A percentile compares a stretch with the other conserved stretches of the same genome.
phyloP scores from a whole-genome alignment of 2,113 vertebrate species.

The Okapia johnstoni region DNA sequence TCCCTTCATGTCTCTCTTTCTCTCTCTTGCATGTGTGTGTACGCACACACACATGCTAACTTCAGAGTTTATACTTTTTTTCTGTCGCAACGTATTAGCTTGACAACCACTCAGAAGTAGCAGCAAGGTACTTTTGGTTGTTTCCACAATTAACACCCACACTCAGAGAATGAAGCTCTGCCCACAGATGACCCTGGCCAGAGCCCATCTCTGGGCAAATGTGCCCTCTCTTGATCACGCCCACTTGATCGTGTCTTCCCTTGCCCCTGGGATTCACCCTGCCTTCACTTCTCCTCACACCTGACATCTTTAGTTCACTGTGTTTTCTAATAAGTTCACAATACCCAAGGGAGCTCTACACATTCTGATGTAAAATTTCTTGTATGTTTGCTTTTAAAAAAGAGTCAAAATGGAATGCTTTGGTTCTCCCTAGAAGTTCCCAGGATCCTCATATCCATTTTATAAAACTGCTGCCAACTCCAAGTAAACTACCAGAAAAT shows the following conservation, averaged over 20 bases:
- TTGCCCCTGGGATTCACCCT: not conserved
- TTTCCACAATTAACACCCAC: not conserved
- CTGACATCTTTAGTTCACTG: no score
- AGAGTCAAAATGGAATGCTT: not conserved
- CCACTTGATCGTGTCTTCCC: no score
- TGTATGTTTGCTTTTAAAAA: not conserved
- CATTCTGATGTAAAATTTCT: not conserved
- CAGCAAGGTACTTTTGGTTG: not conserved
- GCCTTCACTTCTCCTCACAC: not conserved
- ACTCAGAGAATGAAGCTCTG: not conserved
- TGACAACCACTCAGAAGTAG: not conserved
- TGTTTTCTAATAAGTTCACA: not conserved
- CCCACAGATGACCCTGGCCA: not conserved
- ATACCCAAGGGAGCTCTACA: not conserved
- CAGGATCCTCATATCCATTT: not conserved
- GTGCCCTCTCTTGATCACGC: not conserved
- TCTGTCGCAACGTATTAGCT: not conserved
- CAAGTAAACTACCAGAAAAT: not conserved
- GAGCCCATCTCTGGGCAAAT: not conserved
- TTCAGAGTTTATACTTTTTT: not conserved
- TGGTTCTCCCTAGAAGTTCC: not conserved
- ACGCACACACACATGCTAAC: not conserved
- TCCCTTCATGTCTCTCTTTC: not conserved
- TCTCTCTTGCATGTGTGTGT: not conserved
- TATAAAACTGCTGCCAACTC: not conserved